Evolutionary conservation across 2,797 vertebrate genomes (phyloP).

Genomic region (Nyctibius grandis): DNA sequence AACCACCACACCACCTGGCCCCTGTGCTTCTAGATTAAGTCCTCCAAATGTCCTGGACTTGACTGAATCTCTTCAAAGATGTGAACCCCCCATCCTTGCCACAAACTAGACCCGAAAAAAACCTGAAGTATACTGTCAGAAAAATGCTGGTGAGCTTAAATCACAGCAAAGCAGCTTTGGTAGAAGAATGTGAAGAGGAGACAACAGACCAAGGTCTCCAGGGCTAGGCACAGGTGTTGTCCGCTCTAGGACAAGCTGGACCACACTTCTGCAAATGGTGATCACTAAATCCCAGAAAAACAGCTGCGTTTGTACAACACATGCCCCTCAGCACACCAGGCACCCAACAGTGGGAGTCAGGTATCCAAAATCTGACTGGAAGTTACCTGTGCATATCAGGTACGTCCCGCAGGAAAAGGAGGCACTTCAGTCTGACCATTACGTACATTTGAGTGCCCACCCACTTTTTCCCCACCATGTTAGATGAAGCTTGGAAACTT

Average conservation of each 20-base stretch:
- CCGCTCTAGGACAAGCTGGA: neutral
- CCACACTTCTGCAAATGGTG: neutral
- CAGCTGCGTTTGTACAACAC: neutral
- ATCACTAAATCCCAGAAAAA: neutral
- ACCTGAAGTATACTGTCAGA: neutral
- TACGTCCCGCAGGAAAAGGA: neutral
- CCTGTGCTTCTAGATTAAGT: neutral
- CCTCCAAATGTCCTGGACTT: neutral
- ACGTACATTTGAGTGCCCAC: neutral
- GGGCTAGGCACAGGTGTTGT: neutral
- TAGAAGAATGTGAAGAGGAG: neutral
- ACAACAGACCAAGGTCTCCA: neutral
- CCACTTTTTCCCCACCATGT: neutral
- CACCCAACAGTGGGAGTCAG: neutral
- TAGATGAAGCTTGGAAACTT: neutral
- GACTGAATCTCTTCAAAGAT: neutral
- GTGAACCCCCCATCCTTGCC: neutral
- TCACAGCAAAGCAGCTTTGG: neutral
- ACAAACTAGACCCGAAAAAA: neutral
- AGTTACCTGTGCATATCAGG: neutral
- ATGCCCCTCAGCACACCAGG: neutral
- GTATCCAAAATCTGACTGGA: neutral
- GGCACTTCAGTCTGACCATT: neutral
- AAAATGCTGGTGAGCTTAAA: neutral
- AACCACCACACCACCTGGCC: neutral